Conservation (phyloP, 2,888 invertebrate species). For the Cataglyphis livida region DNA sequence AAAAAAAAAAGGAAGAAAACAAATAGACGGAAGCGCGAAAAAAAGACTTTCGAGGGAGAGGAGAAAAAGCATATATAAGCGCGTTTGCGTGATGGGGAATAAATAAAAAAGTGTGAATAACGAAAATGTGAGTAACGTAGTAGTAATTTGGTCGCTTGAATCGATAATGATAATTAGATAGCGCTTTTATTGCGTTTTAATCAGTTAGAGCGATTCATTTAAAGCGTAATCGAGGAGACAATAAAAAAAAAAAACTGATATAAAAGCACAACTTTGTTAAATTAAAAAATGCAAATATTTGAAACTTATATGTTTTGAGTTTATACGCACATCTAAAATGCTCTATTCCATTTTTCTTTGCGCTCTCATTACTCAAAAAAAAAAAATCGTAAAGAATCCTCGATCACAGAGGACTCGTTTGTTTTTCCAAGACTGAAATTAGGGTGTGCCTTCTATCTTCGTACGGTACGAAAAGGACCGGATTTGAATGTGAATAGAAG, state of each 20-base stretch:
- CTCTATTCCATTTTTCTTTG: conserved; percentile 13
- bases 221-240: conserved; percentile 52
- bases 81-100: conserved; percentile 47
- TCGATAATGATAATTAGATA: conserved; percentile 74
- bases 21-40: conserved; percentile 83
- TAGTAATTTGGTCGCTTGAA: conserved; percentile 79
- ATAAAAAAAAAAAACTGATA: conserved; percentile 1
- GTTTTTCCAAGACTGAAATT: conserved; percentile 56
- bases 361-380: conserved; percentile 25
- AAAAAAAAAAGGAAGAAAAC: conserved; percentile 74
- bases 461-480: conserved; percentile 50
- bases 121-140: conserved; percentile 37
- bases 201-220: conserved; percentile 50
- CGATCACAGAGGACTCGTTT: conserved; percentile 34
- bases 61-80: conserved; percentile 37
- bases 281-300: no score
- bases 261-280: neutral
- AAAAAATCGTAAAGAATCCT: conserved; percentile 5
- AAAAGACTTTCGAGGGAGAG: conserved; percentile 69
- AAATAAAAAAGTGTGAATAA: conserved; percentile 50
- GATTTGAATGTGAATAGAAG: conserved; percentile 67
- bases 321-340: no score
- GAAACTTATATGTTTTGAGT: no score
- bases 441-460: conserved; percentile 44
- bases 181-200: conserved; percentile 56